Base-by-base conservation (phyloP, 2,113 vertebrate genomes). In the Lepus americanus region DNA sequence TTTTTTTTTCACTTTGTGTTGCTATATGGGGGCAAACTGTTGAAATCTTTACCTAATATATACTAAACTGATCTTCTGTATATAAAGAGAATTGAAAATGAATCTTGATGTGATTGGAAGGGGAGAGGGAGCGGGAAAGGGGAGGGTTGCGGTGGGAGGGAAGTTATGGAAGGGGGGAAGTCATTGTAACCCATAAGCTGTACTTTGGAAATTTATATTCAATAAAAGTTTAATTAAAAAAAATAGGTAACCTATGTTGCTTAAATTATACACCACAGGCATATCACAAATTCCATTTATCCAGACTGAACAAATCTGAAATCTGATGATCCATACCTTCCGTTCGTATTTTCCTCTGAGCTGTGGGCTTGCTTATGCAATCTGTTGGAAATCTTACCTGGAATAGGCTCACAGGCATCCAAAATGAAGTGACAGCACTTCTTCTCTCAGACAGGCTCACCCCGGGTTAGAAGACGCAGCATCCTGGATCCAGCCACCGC, bases 281-380 rank as follows among this genome's bases (percentile, higher is more conserved):
- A 79, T 49, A 20, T 27, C 59, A 78, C 39, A 78, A 87, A 94
- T 31, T 33, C 31, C 14, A 25, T 63, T 79, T 77, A 88, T 66
- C 22, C n/a, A 55, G 4, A 83, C 25, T 78, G 20, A 92, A 83
- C 81, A 29, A 64, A 84, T 85, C 59, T 89, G 17, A 72, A 89
- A 77, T 89, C 53, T 73, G 64, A 91, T 77, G 61, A 91, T 77
- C 20, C n/a, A n/a, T 82, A 27, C 55, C 31, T 74, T 90, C 3
- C 17, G 74, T 11, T 79, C 9, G 59, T 55, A 66, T 13, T 85
- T 91, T 53, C 69, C 11, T 90, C 67, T 25, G 20, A 51, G 20
- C 31, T 70, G 22, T 27, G 44, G 53, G 12, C 25, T 13, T 86
- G 13, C 25, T 29, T n/a, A 25, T 23, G 20, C 8, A 90, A 19